Evolutionary conservation across 2,113 vertebrate genomes (phyloP), one percentile per base, ranked within the genome.

Genomic region (Malurus cyaneus): DNA sequence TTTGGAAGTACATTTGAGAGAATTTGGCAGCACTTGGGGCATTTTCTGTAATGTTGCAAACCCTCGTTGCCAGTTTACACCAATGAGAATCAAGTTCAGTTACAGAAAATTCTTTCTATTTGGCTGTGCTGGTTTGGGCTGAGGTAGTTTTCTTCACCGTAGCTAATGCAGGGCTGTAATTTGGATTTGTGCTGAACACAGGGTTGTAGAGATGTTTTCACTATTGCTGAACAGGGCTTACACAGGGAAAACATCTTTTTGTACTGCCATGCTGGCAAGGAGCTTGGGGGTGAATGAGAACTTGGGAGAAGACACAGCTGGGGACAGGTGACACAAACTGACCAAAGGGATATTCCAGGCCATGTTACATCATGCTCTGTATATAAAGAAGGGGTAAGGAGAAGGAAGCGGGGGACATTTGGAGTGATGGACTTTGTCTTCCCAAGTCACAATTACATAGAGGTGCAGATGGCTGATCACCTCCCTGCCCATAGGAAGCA

Each of bases 321-420:
- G 53, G 39, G 29, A 47, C 24, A 67, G 46, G 29, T 7, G 14
- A 60, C 31, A 19, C 28, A 28, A 67, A n/a, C 11, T 21, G 46
- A n/a, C 11, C 24, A 53, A 42, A 81, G 16, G 39, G 44, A 60
- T 26, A 53, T 47, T 66, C 28, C 61, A 67, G n/a, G 54, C 25
- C 29, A 47, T 31, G 8, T 18, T 41, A 53, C 29, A 69, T 26
- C 86, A 54, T 1, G 1, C 4, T 61, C 29, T 5, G 14, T 12
- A 31, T 10, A 26, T 31, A 47, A n/a, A 41, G 11, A 5, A 2
- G 3, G 19, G 5, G 6, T 14, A 60, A n/a, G 18, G 19, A 66
- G 32, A 57, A 42, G 14, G 18, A 73, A 39, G 23, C 0, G 0
- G 7, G 17, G 13, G 14, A 47, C 20, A 34, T 69, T 21, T 54